Evolutionary conservation across 2,797 vertebrate genomes (phyloP), one percentile per base, ranked within the genome.

Genomic region (Columba guinea): DNA sequence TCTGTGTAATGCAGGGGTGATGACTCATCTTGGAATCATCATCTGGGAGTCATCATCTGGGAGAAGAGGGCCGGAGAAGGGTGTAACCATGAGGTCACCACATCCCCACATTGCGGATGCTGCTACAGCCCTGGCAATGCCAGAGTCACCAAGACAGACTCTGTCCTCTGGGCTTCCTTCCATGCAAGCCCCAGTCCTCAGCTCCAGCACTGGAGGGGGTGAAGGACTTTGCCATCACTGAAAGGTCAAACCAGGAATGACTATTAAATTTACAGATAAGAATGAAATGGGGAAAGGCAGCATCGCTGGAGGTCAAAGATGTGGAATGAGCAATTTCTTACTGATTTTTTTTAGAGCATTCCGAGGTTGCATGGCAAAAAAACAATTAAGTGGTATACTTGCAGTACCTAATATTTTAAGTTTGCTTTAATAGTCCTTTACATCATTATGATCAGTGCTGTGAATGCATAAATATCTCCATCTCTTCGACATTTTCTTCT

Each of bases 391-490:
- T 69, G 27, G 23, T 73, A 30, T 39, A 27, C 78, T 88, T 82
- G 30, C 23, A 58, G 55, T 46, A 73, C 70, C 58, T 95, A 91
- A 91, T 93, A 90, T 88, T 84, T 94, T 90, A 93, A 96, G 77
- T 96, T 93, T 94, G 46, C 68, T 94, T 95, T 96, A 95, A 94
- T 94, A 94, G 94, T 79, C 86, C 79, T 89, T 96, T 94, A 88
- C 51, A 96, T 94, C 88, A 95, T 94, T 88, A 93, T 7, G 22
- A 96, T 89, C 94, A 88, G 74, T 69, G 46, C 82, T 64, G 58
- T 53, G 64, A 88, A 44, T 87, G 60, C 94, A 95, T 97, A 96
- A 97, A 95, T 95, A 96, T 88, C 94, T 80, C 35, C 70, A 84
- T 93, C 77, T 91, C 84, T 86, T 83, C 87, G 91, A 96, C 90